Base-by-base conservation (phyloP, 2,797 vertebrate species). In the Alca torda region DNA sequence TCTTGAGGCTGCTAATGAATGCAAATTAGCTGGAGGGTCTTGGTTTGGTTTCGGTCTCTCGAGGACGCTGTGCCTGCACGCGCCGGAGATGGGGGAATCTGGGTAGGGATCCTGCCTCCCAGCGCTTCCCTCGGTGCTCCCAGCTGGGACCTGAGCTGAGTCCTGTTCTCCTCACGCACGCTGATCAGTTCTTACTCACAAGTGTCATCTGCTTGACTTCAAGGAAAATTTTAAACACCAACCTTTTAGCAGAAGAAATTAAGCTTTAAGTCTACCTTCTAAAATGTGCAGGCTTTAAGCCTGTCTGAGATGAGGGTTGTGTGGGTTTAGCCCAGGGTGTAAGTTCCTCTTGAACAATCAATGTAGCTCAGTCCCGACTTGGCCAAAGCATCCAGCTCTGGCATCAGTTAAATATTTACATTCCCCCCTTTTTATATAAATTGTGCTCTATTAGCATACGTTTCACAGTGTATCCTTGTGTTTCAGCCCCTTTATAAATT, bases 401-500 rank as follows among this genome's bases (percentile, higher is more conserved):
- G 95, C 96, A 97, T 97, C 92, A 14, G 90, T 96, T 94, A 97
- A 97, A 97, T 97, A 97, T 98, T 98, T 97, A 97, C 97, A 98
- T 97, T 97, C 95, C 93, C 89, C 57, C 37, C 33, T 88, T 97
- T 98, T 96, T 95, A 90, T 97, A 97, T 97, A 97, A 97, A 97
- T 98, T 96, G 95, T 97, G 96, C 95, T 96, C 84, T 97, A 97
- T 98, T 97, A 98, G 97, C 96, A 97, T 96, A 91, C 60, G 73
- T 97, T 96, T 97, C 96, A 98, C 95, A 98, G 97, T 97, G 95
- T 96, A 93, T 95, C 97, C 96, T 96, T 97, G 97, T 98, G 96
- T 96, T 97, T 31, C 87, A 95, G 95, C 89, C 95, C 65, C 94
- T 92, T 96, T 95, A 83, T 93, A 96, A 96, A 90, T 95, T 73